These are phyloP conservation scores for Zaprionus kolodkinae DNA, from an alignment of 1,140 invertebrate genomes.

Conservation along the genomic window DNA sequence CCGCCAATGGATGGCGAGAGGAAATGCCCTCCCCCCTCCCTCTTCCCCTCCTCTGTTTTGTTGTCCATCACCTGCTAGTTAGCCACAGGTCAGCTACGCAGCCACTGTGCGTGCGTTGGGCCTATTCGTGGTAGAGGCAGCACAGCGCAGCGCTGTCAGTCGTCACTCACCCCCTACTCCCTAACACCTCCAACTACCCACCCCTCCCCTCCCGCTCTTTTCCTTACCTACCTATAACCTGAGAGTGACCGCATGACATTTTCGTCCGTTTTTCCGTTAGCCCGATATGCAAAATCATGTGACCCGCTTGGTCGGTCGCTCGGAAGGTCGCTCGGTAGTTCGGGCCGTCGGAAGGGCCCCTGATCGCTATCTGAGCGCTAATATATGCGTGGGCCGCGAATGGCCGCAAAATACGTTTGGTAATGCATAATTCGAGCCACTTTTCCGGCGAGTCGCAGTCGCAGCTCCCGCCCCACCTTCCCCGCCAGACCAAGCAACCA, in stretches of 20 bases:
- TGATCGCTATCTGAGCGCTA: slow-evolving; percentile 71
- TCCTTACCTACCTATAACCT: too few relatives aligned
- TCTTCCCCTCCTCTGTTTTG: too few relatives aligned
- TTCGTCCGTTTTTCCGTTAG: slow-evolving; percentile 15
- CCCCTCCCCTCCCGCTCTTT: neutral
- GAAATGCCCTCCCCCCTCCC: slow-evolving; percentile 1
- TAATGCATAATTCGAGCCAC: slow-evolving; percentile 78
- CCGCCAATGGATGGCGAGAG: neutral
- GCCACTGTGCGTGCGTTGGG: slow-evolving; percentile 63
- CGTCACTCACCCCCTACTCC: slow-evolving; percentile 69
- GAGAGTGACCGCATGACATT: slow-evolving; percentile 52
- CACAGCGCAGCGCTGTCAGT: slow-evolving; percentile 61
- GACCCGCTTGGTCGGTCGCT: slow-evolving; percentile 38
- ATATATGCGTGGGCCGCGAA: slow-evolving; percentile 59
- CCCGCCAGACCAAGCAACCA: slow-evolving; percentile 27
- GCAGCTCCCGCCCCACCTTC: too few relatives aligned
- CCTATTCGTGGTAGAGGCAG: slow-evolving; percentile 59
- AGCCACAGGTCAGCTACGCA: slow-evolving; percentile 26
- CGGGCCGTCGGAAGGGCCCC: slow-evolving; percentile 15
- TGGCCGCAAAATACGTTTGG: slow-evolving; percentile 64
- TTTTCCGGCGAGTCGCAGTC: slow-evolving; percentile 63
- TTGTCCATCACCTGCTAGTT: slow-evolving; percentile 52
- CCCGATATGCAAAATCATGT: slow-evolving; percentile 76
- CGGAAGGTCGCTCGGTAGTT: neutral
- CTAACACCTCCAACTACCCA: neutral